Percentiles rank a stretch among this genome's conserved stretches.
phyloP scores from a whole-genome alignment of 2,888 invertebrate genomes.

The Cenopis cana region DNA sequence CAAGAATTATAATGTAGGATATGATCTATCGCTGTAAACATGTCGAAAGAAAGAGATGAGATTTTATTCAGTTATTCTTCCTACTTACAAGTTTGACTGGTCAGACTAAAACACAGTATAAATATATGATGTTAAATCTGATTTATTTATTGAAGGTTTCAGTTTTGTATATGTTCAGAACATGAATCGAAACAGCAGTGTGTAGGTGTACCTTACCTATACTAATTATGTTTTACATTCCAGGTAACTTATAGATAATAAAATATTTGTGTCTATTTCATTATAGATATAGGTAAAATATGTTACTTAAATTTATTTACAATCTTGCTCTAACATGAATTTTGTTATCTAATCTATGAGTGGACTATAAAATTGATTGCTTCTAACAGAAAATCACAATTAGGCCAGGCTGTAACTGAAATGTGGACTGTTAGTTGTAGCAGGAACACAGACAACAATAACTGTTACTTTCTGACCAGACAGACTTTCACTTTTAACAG shows the following conservation, averaged over 20 bases:
- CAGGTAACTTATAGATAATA: conserved; percentile 2
- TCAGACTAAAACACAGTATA: not conserved
- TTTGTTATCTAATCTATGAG: conserved; percentile 42
- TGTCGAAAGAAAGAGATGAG: not conserved
- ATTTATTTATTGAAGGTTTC: not conserved
- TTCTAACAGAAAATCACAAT: conserved; percentile 35
- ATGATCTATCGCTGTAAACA: not conserved
- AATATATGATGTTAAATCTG: not conserved
- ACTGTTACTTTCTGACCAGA: conserved; percentile 42
- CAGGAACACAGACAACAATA: conserved; percentile 16
- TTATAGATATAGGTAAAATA: conserved; percentile 20
- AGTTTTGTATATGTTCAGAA: not conserved
- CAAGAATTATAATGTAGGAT: conserved; percentile 35
- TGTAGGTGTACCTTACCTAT: too few species aligned
- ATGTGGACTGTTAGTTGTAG: not conserved
- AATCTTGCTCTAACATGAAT: conserved; percentile 41
- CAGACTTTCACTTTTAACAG: conserved; percentile 52
- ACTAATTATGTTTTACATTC: not conserved
- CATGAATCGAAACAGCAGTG: not conserved
- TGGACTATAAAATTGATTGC: conserved; percentile 42
- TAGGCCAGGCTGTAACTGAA: conserved; percentile 22
- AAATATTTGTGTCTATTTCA: not conserved
- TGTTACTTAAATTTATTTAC: conserved; percentile 32
- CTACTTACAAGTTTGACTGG: not conserved
- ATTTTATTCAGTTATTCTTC: not conserved